phyloP scores from a whole-genome alignment of 2,113 vertebrate genomes.

The Leiothrix lutea region DNA sequence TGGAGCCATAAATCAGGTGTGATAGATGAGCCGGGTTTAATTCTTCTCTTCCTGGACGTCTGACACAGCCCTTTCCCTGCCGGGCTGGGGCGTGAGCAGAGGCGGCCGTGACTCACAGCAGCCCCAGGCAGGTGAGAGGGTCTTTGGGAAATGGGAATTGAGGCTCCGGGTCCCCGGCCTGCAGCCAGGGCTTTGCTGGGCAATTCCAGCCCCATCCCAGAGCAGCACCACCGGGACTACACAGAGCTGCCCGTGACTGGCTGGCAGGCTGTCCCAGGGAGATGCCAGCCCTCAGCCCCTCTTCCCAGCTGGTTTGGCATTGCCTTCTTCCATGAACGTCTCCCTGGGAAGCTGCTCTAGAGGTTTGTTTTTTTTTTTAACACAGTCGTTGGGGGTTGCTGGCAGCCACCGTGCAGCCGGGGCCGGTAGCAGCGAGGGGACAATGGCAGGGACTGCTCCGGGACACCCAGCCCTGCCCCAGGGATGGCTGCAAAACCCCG shows the following conservation, averaged over 20 bases:
- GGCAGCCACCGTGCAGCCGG: fast-evolving
- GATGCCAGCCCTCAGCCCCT: neutral
- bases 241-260: neutral
- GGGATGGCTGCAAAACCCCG: neutral
- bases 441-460: fast-evolving
- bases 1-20: neutral
- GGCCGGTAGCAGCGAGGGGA: neutral
- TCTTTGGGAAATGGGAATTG: neutral
- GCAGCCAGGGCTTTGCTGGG: fast-evolving
- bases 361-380: neutral
- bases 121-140: neutral
- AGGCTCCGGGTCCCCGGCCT: fast-evolving
- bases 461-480: neutral
- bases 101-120: neutral
- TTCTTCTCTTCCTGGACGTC: neutral
- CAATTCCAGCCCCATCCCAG: too few relatives aligned
- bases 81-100: fast-evolving
- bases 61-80: neutral
- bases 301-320: neutral
- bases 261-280: neutral
- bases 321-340: fast-evolving
- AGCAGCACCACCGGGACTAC: fast-evolving
- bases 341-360: neutral
- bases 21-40: neutral
- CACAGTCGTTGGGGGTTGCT: neutral